Evolutionary conservation across 2,797 vertebrate genomes (phyloP), one percentile per base, ranked within the genome.

Genomic region (Mico argentatus): DNA sequence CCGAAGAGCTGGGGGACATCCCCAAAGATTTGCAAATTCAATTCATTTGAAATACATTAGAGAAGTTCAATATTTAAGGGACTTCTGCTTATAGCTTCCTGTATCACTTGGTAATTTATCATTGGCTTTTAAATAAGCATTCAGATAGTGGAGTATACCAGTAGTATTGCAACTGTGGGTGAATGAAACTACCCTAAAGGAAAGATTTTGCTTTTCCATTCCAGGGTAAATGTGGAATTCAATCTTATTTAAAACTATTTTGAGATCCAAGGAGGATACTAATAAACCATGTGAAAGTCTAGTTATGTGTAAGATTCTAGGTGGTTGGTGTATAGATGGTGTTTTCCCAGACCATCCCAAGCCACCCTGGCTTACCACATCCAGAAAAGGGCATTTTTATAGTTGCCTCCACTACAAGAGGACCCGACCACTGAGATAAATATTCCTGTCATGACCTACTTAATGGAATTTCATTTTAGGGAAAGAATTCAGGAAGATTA

Each of bases 401-500:
- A 94, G 84, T 97, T 80, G 93, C 76, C 81, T 93, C 57, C 41
- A 67, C 85, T 88, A 50, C 59, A 79, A 88, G 52, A 88, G 13
- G 88, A 75, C 48, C 46, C 89, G 48, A 70, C 96, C 98, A 95
- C 95, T 82, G 87, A 97, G 96, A 11, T 84, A 41, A 81, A 64
- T 98, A 73, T 97, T 93, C 33, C 92, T 77, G 91, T 59, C 88
- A 19, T 95, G 92, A 84, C 81, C 70, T 90, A 72, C 88, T 91
- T 94, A 90, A 89, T 79, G 59, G 61, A 88, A 91, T 94, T 96
- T 97, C 94, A 96, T 97, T 85, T 97, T 90, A 96, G 89, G 88
- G 67, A 92, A 97, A 95, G 88, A 96, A 91, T 93, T 97, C 13
- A 73, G 76, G 77, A 87, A 55, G 61, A 95, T 87, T 88, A 88